Percentiles rank a stretch among this genome's conserved stretches.
phyloP scores from a whole-genome alignment of 2,797 vertebrate species.

The Phalloptychus januarius region DNA sequence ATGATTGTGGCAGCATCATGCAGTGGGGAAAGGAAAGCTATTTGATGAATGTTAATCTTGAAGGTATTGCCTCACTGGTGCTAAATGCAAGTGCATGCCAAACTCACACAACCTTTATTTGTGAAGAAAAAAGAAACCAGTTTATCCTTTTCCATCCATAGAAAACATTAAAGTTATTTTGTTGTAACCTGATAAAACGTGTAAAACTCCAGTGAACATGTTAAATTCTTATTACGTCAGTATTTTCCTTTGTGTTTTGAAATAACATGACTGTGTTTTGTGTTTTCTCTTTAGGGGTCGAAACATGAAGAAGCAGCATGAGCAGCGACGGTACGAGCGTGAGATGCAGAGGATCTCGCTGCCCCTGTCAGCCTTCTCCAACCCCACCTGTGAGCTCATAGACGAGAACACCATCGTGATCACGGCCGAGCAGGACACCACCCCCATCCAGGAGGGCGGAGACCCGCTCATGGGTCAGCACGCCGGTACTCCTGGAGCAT shows the following conservation, averaged over 20 bases:
- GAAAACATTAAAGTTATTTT: background rate
- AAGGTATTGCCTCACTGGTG: background rate
- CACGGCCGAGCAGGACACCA: slow-evolving; percentile 77
- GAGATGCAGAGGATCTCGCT: slow-evolving; percentile 95
- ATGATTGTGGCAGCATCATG: background rate
- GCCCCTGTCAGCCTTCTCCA: slow-evolving; percentile 91
- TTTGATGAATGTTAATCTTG: background rate
- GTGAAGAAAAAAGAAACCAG: background rate
- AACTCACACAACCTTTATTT: background rate
- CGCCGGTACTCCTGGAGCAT: slow-evolving; percentile 92
- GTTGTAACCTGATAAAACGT: background rate
- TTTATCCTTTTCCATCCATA: background rate
- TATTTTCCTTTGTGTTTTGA: background rate
- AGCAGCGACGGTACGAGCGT: slow-evolving; percentile 88
- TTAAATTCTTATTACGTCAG: background rate
- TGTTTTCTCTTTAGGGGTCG: slow-evolving; percentile 80
- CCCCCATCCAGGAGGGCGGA: slow-evolving; percentile 80
- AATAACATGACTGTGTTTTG: background rate
- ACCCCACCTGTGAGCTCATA: slow-evolving; percentile 90
- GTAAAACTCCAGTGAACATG: background rate
- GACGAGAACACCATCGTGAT: slow-evolving; percentile 91
- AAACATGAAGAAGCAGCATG: slow-evolving; percentile 88
- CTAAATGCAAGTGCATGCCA: background rate
- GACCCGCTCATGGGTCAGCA: slow-evolving; percentile 89
- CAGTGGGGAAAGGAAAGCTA: background rate